Percentiles rank a stretch among this genome's conserved stretches.
Conservation (phyloP, 2,797 vertebrate genomes). For the Harpagifer antarcticus region DNA sequence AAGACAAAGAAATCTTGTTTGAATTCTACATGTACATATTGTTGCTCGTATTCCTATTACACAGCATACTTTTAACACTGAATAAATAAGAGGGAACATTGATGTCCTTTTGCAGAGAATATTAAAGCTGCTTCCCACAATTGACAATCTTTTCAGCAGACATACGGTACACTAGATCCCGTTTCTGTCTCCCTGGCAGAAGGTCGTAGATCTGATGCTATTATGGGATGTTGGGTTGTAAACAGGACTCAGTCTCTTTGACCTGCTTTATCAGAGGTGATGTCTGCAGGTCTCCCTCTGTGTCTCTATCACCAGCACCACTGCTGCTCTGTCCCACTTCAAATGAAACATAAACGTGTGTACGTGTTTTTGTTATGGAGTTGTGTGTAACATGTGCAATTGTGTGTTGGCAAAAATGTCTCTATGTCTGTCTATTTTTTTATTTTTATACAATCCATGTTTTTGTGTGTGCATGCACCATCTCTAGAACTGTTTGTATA, state of each 20-base stretch:
- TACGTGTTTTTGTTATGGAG: not conserved
- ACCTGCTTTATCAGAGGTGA: constrained; percentile 74
- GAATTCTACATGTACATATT: not conserved
- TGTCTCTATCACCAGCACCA: constrained; percentile 27
- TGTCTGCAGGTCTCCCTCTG: constrained; percentile 19
- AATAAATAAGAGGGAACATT: not conserved
- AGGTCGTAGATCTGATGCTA: constrained; percentile 44
- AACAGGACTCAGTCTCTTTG: constrained; percentile 57
- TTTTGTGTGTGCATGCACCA: constrained; percentile 5
- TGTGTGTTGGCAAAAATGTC: not conserved
- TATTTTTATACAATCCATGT: no score
- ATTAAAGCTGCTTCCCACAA: not conserved
- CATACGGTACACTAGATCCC: not conserved
- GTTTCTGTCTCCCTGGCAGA: not conserved
- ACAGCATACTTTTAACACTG: not conserved
- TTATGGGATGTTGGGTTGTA: constrained; percentile 65
- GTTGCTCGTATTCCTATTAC: no score
- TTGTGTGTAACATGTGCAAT: not conserved
- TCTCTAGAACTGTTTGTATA: constrained; percentile 22
- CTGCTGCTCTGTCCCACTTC: constrained; percentile 46
- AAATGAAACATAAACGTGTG: constrained; percentile 4
- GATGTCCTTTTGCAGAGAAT: not conserved
- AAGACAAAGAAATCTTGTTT: not conserved
- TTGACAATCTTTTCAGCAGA: not conserved
- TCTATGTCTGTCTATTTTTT: not conserved